A percentile compares a stretch with the other conserved stretches of the same genome.
Conservation (phyloP, 2,888 invertebrate species). For the Gonocerus acuteangulatus region DNA sequence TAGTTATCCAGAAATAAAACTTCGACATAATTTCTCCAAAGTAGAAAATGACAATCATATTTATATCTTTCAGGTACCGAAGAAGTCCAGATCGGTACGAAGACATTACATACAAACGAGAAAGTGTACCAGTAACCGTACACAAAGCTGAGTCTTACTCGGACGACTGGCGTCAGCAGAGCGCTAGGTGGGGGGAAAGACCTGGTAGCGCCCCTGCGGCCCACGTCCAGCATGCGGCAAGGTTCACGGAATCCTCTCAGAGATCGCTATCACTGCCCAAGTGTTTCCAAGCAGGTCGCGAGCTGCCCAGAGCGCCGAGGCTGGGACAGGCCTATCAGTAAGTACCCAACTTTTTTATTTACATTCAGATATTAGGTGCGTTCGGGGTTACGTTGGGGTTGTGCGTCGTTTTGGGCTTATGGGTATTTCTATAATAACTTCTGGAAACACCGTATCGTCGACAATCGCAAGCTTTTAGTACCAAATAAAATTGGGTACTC, state of each 20-base stretch:
- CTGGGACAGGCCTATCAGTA: constrained; percentile 25
- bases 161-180: constrained; percentile 27
- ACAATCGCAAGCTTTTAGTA: too few species aligned
- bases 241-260: constrained; percentile 44
- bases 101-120: constrained; percentile 32
- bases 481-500: too few species aligned
- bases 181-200: constrained; percentile 38
- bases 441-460: too few species aligned
- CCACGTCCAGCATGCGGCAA: constrained; percentile 37
- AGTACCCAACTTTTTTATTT: constrained; percentile 8
- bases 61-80: constrained; percentile 29
- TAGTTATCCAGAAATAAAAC: too few species aligned
- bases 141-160: constrained; percentile 25
- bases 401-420: too few species aligned
- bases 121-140: constrained; percentile 12
- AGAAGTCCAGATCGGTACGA: constrained; percentile 42
- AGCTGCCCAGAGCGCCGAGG: constrained; percentile 35
- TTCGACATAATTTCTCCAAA: too few species aligned
- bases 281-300: constrained; percentile 46
- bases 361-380: too few species aligned
- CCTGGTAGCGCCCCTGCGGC: constrained; percentile 50
- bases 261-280: constrained; percentile 51
- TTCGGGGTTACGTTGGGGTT: too few species aligned
- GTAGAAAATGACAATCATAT: too few species aligned
- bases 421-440: too few species aligned